A percentile compares a stretch with the other conserved stretches of the same genome.
These are phyloP conservation scores for Mobula birostris DNA, from an alignment of 2,113 vertebrate species.

Conservation along the genomic window DNA sequence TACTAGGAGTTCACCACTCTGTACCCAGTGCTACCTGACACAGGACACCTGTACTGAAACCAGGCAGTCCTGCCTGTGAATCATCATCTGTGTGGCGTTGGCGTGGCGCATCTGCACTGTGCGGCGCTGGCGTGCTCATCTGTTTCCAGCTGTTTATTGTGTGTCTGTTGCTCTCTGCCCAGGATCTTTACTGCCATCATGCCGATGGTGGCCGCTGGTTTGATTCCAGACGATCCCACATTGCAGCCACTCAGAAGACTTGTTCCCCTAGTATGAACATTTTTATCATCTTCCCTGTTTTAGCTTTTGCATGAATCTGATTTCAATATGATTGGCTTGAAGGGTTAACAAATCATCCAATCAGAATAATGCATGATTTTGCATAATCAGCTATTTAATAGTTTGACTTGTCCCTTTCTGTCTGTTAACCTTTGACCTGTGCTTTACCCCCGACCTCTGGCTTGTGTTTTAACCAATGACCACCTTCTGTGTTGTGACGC, in stretches of 20 bases:
- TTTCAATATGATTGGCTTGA: constrained; percentile 69
- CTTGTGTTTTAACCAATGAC: no score
- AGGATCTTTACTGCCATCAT: constrained; percentile 99
- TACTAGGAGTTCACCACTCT: neutral
- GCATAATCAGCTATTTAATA: neutral
- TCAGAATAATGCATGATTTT: constrained; percentile 52
- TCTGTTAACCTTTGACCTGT: constrained; percentile 4
- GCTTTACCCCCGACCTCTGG: neutral
- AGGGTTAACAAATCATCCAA: constrained; percentile 53
- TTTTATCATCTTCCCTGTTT: constrained; percentile 42
- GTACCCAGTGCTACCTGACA: neutral
- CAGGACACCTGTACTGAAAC: neutral
- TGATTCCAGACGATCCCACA: constrained; percentile 94
- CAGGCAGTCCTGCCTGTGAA: no score
- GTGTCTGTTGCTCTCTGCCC: constrained; percentile 68
- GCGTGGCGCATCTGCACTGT: constrained; percentile 1
- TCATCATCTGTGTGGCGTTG: neutral
- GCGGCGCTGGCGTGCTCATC: neutral
- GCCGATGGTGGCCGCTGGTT: constrained; percentile 96
- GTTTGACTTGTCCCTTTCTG: neutral
- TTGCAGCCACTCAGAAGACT: constrained; percentile 96
- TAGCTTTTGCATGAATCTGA: constrained; percentile 36
- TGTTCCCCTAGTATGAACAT: constrained; percentile 81
- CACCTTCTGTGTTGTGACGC: neutral
- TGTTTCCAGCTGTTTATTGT: constrained; percentile 41